A percentile compares a stretch with the other conserved stretches of the same genome.
These are phyloP conservation scores for Meles meles DNA, from an alignment of 2,113 vertebrate species.

Conservation along the genomic window DNA sequence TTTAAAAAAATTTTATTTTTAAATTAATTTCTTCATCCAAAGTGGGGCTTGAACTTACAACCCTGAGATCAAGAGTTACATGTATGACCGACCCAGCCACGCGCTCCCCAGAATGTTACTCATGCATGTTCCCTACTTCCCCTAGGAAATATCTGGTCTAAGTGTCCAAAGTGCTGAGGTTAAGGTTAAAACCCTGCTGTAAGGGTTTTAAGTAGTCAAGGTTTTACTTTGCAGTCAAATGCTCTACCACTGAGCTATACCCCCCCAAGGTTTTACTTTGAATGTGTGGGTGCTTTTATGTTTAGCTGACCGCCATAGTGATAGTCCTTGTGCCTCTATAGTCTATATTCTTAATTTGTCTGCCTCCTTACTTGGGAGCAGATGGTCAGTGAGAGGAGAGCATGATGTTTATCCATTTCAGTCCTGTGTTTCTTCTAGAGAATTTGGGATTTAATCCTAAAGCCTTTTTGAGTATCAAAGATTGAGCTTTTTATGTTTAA, in stretches of 20 bases:
- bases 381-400: background rate
- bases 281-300: background rate
- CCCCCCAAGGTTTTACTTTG: background rate
- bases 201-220: background rate
- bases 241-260: too few relatives aligned
- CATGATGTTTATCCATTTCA: background rate
- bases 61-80: background rate
- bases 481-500: constrained; percentile 14
- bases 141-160: background rate
- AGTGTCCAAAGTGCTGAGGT: background rate
- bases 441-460: background rate
- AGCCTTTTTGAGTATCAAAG: background rate
- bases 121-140: accelerated
- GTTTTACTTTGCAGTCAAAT: background rate
- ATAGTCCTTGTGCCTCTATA: background rate
- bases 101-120: background rate
- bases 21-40: background rate
- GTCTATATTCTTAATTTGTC: background rate
- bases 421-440: background rate
- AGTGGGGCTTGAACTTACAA: background rate
- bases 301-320: background rate
- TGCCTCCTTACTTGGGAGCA: background rate
- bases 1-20: background rate
- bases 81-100: background rate
- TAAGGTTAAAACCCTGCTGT: background rate